A percentile compares a stretch with the other conserved stretches of the same genome.
Conservation (phyloP, 2,888 invertebrate genomes). For the Lissonota sp. region DNA sequence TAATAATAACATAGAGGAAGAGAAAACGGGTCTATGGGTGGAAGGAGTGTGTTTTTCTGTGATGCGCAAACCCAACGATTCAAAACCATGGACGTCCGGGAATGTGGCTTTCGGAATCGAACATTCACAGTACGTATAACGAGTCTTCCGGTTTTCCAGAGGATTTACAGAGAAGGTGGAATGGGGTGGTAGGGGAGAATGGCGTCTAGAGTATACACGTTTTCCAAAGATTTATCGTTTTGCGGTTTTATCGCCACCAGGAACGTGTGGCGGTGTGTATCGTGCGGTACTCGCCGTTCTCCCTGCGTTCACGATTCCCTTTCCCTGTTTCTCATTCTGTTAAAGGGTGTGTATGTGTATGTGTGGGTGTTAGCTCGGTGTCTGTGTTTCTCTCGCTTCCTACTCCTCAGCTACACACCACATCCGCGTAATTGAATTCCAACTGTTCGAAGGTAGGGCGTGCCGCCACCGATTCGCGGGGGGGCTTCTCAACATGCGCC, state of each 20-base stretch:
- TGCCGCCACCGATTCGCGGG: conserved; percentile 39
- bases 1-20: no score
- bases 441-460: conserved; percentile 32
- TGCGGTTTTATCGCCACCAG: conserved; percentile 45
- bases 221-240: conserved; percentile 60
- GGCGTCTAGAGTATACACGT: conserved; percentile 19
- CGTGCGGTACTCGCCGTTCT: conserved; percentile 21
- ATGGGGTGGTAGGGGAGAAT: not conserved
- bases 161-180: not conserved
- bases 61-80: conserved; percentile 28
- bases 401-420: conserved; percentile 48
- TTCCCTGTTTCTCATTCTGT: not conserved
- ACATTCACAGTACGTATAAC: conserved; percentile 58
- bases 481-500: conserved; percentile 23
- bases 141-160: conserved; percentile 48
- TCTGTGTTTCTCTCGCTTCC: conserved; percentile 30
- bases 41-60: not conserved
- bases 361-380: not conserved
- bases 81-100: conserved; percentile 29
- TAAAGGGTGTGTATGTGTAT: not conserved
- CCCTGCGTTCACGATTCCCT: conserved; percentile 9
- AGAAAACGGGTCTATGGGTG: not conserved
- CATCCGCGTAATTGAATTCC: conserved; percentile 76
- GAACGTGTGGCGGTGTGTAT: conserved; percentile 26
- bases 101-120: conserved; percentile 54